Conservation (phyloP, 2,797 vertebrate species). For the Coilia nasus region DNA sequence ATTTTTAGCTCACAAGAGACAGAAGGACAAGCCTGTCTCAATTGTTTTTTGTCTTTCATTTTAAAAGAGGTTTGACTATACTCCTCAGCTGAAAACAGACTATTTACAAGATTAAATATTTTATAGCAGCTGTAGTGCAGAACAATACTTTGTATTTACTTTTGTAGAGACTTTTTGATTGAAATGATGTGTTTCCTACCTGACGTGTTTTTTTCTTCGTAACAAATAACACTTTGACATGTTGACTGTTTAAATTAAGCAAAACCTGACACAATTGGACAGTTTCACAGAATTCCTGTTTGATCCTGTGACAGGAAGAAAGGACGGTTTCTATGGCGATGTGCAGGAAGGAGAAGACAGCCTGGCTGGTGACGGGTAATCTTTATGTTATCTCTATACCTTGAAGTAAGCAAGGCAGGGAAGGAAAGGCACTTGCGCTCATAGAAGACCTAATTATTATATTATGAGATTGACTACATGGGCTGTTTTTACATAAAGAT, state of each 20-base stretch:
- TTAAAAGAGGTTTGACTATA: not conserved
- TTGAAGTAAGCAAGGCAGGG: slow-evolving; percentile 38
- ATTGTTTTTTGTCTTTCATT: not conserved
- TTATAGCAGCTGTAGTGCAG: not conserved
- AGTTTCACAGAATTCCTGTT: slow-evolving; percentile 48
- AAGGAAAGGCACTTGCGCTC: not conserved
- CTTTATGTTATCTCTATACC: slow-evolving; percentile 58
- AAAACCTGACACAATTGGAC: slow-evolving; percentile 44
- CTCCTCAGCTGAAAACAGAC: not conserved
- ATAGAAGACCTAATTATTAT: slow-evolving; percentile 1
- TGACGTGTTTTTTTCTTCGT: not conserved
- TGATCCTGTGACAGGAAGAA: slow-evolving; percentile 48
- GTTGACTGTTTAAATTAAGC: slow-evolving; percentile 43
- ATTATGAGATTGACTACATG: not conserved
- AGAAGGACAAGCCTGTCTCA: too few relatives aligned
- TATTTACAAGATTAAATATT: not conserved
- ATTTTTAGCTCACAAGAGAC: not conserved
- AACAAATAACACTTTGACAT: slow-evolving; percentile 28
- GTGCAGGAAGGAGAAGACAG: slow-evolving; percentile 23
- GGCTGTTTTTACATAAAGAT: not conserved
- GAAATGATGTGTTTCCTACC: not conserved
- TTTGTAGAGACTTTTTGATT: not conserved
- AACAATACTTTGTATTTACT: not conserved
- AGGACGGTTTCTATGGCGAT: slow-evolving; percentile 56
- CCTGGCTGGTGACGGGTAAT: slow-evolving; percentile 51